Conservation (phyloP, 2,113 vertebrate species). For the Larimichthys crocea region DNA sequence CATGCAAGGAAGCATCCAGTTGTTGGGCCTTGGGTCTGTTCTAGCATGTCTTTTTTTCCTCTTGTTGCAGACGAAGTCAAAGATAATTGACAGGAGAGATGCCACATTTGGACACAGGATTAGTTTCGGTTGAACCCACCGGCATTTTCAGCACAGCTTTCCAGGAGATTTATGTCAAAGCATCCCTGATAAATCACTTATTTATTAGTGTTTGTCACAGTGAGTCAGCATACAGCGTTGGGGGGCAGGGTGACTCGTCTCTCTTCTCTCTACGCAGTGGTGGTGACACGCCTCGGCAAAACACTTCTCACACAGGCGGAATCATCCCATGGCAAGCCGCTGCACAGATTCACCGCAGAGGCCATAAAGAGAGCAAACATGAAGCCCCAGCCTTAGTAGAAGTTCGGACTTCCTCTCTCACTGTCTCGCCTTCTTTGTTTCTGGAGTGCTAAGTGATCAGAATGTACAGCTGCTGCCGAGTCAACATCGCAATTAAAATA, state of each 20-base stretch:
- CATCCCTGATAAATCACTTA: conserved; percentile 60
- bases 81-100: conserved; percentile 64
- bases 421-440: conserved; percentile 30
- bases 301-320: neutral
- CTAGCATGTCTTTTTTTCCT: conserved; percentile 20
- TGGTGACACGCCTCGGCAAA: conserved; percentile 9
- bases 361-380: conserved; percentile 25
- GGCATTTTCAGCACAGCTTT: conserved; percentile 38
- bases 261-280: neutral
- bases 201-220: conserved; percentile 62
- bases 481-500: conserved; percentile 51
- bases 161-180: conserved; percentile 50
- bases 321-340: conserved; percentile 20
- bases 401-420: conserved; percentile 6
- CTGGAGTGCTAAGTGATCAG: conserved; percentile 41
- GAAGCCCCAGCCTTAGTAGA: conserved; percentile 7
- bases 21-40: conserved; percentile 20
- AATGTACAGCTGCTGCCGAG: conserved; percentile 41
- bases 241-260: neutral
- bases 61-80: conserved; percentile 42
- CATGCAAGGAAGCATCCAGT: conserved; percentile 57
- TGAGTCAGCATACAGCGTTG: conserved; percentile 58
- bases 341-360: conserved; percentile 40
- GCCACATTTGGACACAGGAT: conserved; percentile 49
- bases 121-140: conserved; percentile 37